phyloP scores from a whole-genome alignment of 2,113 vertebrate genomes.

The Uria aalge region DNA sequence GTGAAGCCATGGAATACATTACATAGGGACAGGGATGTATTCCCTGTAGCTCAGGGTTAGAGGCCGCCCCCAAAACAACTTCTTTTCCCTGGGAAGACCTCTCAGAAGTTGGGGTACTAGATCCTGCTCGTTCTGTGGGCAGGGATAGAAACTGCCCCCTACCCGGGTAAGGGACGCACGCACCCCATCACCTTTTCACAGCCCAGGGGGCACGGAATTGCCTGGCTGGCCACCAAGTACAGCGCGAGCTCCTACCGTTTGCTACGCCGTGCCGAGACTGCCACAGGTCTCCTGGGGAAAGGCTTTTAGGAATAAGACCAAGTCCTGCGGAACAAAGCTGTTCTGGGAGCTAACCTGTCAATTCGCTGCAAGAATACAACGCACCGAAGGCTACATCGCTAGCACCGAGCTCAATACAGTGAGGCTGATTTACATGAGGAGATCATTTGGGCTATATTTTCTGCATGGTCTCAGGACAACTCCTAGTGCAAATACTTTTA shows the following conservation, averaged over 20 bases:
- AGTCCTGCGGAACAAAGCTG: neutral
- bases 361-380: neutral
- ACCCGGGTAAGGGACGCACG: neutral
- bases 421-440: neutral
- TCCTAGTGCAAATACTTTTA: neutral
- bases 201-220: neutral
- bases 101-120: neutral
- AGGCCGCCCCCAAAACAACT: rapidly evolving
- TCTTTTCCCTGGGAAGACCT: neutral
- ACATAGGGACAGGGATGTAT: neutral
- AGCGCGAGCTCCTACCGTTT: rapidly evolving
- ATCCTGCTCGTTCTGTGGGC: neutral
- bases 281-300: neutral
- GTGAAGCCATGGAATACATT: rapidly evolving
- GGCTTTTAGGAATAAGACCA: neutral
- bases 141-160: neutral
- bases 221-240: too few relatives aligned
- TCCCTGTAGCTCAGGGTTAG: neutral
- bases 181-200: neutral
- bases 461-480: neutral
- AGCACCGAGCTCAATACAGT: neutral
- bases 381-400: neutral
- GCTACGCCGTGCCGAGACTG: neutral
- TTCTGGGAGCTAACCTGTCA: neutral
- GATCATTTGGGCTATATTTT: neutral